Evolutionary conservation across 2,113 vertebrate genomes (phyloP).

Genomic region (Calidris pygmaea): DNA sequence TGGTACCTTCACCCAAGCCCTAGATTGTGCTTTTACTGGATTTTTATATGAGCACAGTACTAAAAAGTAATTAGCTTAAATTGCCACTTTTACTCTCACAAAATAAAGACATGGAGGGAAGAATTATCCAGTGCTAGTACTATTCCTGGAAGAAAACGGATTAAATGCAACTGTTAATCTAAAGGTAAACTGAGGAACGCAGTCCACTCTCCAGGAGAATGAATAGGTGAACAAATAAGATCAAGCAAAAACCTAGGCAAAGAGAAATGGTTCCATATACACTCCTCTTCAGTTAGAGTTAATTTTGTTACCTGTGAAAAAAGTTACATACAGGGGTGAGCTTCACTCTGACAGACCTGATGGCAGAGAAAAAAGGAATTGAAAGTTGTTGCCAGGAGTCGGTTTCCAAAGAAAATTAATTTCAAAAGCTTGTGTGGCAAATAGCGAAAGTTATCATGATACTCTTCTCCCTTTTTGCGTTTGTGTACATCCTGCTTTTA

Average conservation of each 20-base stretch:
- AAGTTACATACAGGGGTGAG: not conserved
- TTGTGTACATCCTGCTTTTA: not conserved
- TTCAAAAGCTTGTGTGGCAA: conserved; percentile 1
- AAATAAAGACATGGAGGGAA: not conserved
- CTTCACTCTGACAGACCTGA: not conserved
- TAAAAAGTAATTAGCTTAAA: not conserved
- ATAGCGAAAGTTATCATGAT: not conserved
- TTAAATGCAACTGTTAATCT: not conserved
- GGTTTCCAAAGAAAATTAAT: not conserved
- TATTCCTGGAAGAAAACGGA: not conserved
- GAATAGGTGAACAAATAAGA: not conserved
- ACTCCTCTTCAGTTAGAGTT: not conserved
- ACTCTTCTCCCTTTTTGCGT: not conserved
- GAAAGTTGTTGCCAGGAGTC: not conserved
- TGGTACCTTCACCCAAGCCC: not conserved
- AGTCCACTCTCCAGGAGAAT: not conserved
- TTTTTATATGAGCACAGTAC: not conserved
- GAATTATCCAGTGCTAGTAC: not conserved
- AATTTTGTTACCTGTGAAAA: not conserved
- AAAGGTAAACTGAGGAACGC: not conserved
- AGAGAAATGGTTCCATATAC: not conserved
- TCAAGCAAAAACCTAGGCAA: not conserved
- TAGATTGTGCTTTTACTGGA: not conserved
- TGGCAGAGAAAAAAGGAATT: not conserved
- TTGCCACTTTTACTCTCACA: not conserved